Conservation (phyloP, 2,888 invertebrate genomes). For the Rhagonycha lutea region DNA sequence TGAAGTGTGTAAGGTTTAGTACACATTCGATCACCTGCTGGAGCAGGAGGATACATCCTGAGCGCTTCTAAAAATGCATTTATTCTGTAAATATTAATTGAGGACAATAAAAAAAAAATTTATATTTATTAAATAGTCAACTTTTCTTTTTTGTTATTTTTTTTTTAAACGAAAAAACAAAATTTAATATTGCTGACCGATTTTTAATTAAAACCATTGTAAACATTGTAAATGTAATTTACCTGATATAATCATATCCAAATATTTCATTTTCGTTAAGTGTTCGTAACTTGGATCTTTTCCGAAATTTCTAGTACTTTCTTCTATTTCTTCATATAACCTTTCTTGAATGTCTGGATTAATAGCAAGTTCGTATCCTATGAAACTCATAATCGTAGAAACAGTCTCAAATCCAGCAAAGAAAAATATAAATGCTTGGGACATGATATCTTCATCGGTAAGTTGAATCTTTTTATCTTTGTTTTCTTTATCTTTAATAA, state of each 20-base stretch:
- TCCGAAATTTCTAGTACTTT: neutral
- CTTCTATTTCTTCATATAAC: neutral
- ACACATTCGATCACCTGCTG: constrained; percentile 58
- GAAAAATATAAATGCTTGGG: neutral
- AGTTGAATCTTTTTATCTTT: neutral
- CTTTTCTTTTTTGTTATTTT: too few relatives aligned
- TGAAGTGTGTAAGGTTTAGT: constrained; percentile 61
- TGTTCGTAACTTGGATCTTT: neutral
- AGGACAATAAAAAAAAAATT: too few relatives aligned
- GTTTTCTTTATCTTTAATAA: neutral
- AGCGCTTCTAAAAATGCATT: constrained; percentile 58
- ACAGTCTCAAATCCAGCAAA: neutral
- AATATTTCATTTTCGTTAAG: neutral
- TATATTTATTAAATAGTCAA: neutral
- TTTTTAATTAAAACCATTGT: neutral
- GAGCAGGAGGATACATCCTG: constrained; percentile 61
- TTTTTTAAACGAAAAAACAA: too few relatives aligned
- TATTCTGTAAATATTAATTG: too few relatives aligned
- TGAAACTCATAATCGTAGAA: neutral
- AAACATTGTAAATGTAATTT: neutral
- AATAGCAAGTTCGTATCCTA: neutral
- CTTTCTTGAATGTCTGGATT: neutral
- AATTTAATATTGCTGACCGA: too few relatives aligned
- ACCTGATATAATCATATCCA: neutral
- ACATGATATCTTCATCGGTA: neutral